Evolutionary conservation across 1,140 invertebrate species (phyloP).

Genomic region (Brachionus angularis): DNA sequence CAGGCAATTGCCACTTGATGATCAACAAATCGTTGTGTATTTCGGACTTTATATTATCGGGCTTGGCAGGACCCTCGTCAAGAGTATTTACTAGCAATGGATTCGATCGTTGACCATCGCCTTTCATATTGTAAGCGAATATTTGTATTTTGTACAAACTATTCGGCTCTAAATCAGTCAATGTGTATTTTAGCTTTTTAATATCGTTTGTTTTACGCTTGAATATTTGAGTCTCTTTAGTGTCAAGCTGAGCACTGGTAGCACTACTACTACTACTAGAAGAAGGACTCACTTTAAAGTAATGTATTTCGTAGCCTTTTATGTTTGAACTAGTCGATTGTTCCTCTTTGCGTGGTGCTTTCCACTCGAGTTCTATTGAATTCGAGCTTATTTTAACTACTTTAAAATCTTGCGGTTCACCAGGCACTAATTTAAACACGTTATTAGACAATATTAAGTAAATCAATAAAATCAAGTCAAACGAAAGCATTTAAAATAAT

Average conservation of each 20-base stretch:
- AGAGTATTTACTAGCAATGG: slow-evolving; percentile 13
- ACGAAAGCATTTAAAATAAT: too few relatives aligned
- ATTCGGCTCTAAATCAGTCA: slow-evolving; percentile 25
- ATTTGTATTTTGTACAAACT: slow-evolving; percentile 35
- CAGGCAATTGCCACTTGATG: slow-evolving; percentile 17
- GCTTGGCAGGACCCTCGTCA: slow-evolving; percentile 21
- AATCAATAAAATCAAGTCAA: not conserved
- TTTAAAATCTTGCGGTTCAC: slow-evolving; percentile 16
- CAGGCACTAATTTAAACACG: slow-evolving; percentile 38
- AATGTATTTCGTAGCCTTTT: slow-evolving; percentile 43
- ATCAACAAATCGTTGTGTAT: slow-evolving; percentile 14
- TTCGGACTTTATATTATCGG: slow-evolving; percentile 14
- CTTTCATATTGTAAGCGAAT: slow-evolving; percentile 42
- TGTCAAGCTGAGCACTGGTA: not conserved
- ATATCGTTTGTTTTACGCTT: slow-evolving; percentile 27
- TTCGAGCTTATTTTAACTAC: slow-evolving; percentile 14
- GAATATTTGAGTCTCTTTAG: slow-evolving; percentile 2
- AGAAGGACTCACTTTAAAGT: not conserved
- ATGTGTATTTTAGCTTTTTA: slow-evolving; percentile 5
- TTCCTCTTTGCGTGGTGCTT: slow-evolving; percentile 2
- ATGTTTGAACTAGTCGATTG: not conserved
- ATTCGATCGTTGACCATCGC: slow-evolving; percentile 28
- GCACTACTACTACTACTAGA: too few relatives aligned
- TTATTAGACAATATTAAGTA: not conserved
- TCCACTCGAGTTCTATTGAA: slow-evolving; percentile 32